A percentile compares a stretch with the other conserved stretches of the same genome.
phyloP scores from a whole-genome alignment of 2,888 invertebrate species.

The Aporophyla lueneburgensis region DNA sequence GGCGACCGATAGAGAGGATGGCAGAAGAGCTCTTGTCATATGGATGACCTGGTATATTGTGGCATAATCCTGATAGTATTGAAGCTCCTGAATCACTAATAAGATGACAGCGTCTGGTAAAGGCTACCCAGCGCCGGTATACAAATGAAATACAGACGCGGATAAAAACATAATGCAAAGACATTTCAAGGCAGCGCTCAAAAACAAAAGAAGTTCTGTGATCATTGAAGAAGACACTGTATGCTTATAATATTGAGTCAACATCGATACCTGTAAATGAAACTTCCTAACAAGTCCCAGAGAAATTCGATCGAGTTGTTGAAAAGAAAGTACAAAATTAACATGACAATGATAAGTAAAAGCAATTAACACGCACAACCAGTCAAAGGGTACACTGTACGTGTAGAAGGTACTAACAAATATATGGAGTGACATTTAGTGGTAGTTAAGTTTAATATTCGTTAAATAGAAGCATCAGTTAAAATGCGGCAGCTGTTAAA shows the following conservation, averaged over 20 bases:
- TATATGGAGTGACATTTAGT: conserved; percentile 87
- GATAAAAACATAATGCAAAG: neutral
- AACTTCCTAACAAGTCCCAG: conserved; percentile 54
- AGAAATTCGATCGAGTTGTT: conserved; percentile 70
- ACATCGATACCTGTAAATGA: conserved; percentile 55
- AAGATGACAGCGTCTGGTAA: no score
- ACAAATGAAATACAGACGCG: neutral
- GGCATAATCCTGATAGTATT: no score
- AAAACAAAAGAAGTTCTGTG: neutral
- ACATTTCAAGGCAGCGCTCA: conserved; percentile 1
- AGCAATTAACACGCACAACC: conserved; percentile 82
- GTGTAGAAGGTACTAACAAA: conserved; percentile 78
- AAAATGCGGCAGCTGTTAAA: conserved; percentile 85
- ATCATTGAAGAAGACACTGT: conserved; percentile 14
- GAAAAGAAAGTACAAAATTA: conserved; percentile 74
- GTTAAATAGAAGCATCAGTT: conserved; percentile 85
- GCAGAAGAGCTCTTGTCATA: no score
- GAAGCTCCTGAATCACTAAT: no score
- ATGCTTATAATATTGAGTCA: conserved; percentile 30
- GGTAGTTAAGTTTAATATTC: conserved; percentile 83
- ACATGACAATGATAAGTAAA: conserved; percentile 81
- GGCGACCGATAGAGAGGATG: no score
- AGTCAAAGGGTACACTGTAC: conserved; percentile 79
- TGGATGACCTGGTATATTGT: no score
- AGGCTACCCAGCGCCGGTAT: no score